Evolutionary conservation across 1,140 invertebrate species (phyloP).

Genomic region (Drosophila orena): DNA sequence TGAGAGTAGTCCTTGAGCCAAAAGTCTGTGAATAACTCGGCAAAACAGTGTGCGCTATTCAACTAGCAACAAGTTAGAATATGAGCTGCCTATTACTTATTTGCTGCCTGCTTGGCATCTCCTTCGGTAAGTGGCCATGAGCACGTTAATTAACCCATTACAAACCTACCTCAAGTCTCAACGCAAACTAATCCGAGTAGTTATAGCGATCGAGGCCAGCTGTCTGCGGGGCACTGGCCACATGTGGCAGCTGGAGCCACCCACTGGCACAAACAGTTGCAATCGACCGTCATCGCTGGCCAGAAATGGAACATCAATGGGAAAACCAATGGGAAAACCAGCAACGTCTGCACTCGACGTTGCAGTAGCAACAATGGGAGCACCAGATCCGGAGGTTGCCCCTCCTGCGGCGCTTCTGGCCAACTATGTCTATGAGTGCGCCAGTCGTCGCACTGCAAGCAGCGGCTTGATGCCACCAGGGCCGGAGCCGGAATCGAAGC

Average conservation of each 20-base stretch:
- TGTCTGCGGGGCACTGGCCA: conserved; percentile 38
- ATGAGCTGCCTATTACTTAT: conserved; percentile 31
- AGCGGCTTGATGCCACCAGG: conserved; percentile 14
- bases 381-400: not conserved
- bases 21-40: not conserved
- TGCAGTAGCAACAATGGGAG: conserved; percentile 1
- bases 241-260: conserved; percentile 50
- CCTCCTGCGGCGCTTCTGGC: conserved; percentile 24
- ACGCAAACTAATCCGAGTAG: not conserved
- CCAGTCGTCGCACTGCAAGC: conserved; percentile 23
- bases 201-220: conserved; percentile 14
- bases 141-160: not conserved
- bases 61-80: conserved; percentile 9
- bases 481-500: conserved; percentile 16
- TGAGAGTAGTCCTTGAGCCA: conserved; percentile 33
- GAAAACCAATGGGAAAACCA: not conserved
- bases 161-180: not conserved
- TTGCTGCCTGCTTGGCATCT: conserved; percentile 6
- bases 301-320: conserved; percentile 4
- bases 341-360: conserved; percentile 11
- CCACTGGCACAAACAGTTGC: conserved; percentile 32
- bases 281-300: conserved; percentile 22
- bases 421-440: conserved; percentile 57
- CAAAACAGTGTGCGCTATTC: conserved; percentile 5
- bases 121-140: conserved; percentile 20